Evolutionary conservation across 1,140 invertebrate species (phyloP).

Genomic region (Trichonephila inaurata): DNA sequence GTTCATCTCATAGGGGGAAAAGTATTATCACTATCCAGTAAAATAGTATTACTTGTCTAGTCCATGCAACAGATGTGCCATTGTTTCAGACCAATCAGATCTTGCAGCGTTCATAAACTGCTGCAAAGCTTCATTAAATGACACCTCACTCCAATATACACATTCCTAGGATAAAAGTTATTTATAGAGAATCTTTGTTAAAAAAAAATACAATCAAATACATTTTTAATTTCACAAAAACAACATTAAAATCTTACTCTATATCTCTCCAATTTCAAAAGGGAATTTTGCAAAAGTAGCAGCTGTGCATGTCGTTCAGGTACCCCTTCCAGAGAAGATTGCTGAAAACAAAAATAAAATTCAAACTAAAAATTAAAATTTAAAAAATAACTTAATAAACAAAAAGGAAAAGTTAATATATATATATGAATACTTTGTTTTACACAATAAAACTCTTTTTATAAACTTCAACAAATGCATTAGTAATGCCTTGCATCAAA

Average conservation of each 20-base stretch:
- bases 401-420: too few species aligned
- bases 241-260: slow-evolving; percentile 77
- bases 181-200: not conserved
- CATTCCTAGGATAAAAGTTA: slow-evolving; percentile 83
- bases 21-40: not conserved
- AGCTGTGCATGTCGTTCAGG: slow-evolving; percentile 84
- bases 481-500: too few species aligned
- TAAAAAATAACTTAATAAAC: too few species aligned
- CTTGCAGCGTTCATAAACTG: slow-evolving; percentile 79
- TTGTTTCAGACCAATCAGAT: slow-evolving; percentile 81
- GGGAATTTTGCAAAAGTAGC: slow-evolving; percentile 86
- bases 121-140: slow-evolving; percentile 82
- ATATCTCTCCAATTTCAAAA: slow-evolving; percentile 84
- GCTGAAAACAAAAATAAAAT: slow-evolving; percentile 80
- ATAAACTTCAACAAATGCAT: too few species aligned
- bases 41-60: slow-evolving; percentile 83
- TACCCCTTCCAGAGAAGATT: slow-evolving; percentile 77
- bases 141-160: slow-evolving; percentile 88
- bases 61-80: slow-evolving; percentile 86
- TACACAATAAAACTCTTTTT: too few species aligned
- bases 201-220: not conserved
- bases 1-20: too few species aligned
- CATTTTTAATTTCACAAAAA: not conserved
- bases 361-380: slow-evolving; percentile 79
- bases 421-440: too few species aligned